Evolutionary conservation across 1,140 invertebrate species (phyloP).

Genomic region (Drosophila subpulchrella): DNA sequence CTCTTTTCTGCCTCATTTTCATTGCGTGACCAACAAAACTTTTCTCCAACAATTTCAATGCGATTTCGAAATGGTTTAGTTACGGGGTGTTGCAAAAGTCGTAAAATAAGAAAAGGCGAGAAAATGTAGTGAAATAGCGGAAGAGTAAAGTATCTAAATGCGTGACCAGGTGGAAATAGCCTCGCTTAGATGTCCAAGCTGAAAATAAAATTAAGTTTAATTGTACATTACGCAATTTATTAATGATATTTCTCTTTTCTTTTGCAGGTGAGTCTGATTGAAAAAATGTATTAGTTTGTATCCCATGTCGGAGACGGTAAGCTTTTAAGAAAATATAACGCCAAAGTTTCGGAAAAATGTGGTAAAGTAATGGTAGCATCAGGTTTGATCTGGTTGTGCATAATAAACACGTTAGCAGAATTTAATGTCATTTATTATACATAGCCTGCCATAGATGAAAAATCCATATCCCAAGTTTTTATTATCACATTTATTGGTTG

Average conservation of each 20-base stretch:
- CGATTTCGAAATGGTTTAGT: conserved; percentile 58
- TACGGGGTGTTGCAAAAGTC: conserved; percentile 63
- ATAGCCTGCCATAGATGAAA: no score
- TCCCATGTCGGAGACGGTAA: conserved; percentile 15
- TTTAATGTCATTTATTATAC: no score
- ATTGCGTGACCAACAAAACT: conserved; percentile 68
- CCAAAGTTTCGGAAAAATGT: no score
- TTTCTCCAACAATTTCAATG: conserved; percentile 56
- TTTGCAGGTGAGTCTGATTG: conserved; percentile 41
- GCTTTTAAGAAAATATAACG: not conserved
- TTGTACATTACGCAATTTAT: conserved; percentile 3
- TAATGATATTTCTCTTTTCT: conserved; percentile 29
- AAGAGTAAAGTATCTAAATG: conserved; percentile 20
- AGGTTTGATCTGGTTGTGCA: no score
- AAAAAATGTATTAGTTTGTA: not conserved
- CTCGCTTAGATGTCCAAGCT: conserved; percentile 21
- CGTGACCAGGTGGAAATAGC: conserved; percentile 31
- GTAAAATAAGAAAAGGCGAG: conserved; percentile 38
- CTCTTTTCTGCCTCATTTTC: conserved; percentile 35
- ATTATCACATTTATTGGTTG: no score
- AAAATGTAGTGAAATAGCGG: conserved; percentile 32
- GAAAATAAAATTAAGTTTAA: conserved; percentile 23
- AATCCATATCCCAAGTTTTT: no score
- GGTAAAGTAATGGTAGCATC: not conserved
- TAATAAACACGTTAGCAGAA: no score